phyloP scores from a whole-genome alignment of 2,888 invertebrate species.

The Cephonodes hylas region DNA sequence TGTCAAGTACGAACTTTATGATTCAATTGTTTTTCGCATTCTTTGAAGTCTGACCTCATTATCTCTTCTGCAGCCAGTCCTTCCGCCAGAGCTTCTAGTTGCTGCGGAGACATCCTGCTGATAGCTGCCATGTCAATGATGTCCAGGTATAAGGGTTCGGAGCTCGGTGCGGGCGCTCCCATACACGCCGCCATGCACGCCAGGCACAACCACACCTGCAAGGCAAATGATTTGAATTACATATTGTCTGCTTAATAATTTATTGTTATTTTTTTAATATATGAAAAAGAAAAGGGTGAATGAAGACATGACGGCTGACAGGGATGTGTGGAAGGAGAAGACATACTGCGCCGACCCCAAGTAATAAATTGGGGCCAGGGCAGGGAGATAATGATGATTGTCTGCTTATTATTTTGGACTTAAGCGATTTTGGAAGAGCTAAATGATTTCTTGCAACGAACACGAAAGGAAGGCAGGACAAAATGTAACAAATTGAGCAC shows the following conservation, averaged over 20 bases:
- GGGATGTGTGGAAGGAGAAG: too few relatives aligned
- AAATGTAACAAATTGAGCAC: too few relatives aligned
- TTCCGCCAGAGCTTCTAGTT: constrained; percentile 70
- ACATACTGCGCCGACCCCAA: too few relatives aligned
- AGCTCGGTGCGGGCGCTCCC: constrained; percentile 54
- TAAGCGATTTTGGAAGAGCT: too few relatives aligned
- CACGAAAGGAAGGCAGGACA: too few relatives aligned
- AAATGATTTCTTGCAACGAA: too few relatives aligned
- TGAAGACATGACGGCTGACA: too few relatives aligned
- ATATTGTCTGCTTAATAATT: neutral
- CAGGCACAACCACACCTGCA: constrained; percentile 64
- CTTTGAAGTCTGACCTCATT: constrained; percentile 56
- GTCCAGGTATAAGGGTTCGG: constrained; percentile 54
- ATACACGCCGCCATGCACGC: constrained; percentile 57
- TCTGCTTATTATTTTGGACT: neutral
- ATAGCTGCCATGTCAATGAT: constrained; percentile 77
- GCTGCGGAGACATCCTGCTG: constrained; percentile 73
- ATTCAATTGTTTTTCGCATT: neutral
- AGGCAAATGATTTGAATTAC: neutral
- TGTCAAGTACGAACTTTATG: too few relatives aligned
- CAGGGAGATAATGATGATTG: too few relatives aligned
- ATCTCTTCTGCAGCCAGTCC: constrained; percentile 75
- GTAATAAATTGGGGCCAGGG: too few relatives aligned
- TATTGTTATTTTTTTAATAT: too few relatives aligned
- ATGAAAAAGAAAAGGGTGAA: too few relatives aligned